These are phyloP conservation scores for Xiphorhynchus elegans DNA, from an alignment of 2,113 vertebrate genomes.

Conservation along the genomic window DNA sequence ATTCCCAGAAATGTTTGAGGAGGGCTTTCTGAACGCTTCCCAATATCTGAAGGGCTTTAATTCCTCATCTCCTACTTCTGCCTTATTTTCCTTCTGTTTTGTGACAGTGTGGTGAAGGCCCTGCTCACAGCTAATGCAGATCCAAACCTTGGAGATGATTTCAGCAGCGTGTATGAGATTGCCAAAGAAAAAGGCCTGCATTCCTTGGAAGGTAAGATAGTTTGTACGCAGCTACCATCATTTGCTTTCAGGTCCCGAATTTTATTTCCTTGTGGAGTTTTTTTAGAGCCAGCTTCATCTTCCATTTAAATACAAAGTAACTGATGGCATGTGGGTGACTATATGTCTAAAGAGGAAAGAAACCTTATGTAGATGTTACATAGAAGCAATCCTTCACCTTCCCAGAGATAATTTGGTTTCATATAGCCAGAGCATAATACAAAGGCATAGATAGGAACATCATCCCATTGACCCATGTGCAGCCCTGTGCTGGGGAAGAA, in stretches of 20 bases:
- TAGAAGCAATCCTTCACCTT: conserved; percentile 1
- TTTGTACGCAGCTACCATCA: neutral
- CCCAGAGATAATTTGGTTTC: neutral
- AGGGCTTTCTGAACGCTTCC: neutral
- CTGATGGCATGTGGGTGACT: neutral
- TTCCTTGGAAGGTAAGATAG: conserved; percentile 88
- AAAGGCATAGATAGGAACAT: accelerated
- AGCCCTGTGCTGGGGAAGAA: neutral
- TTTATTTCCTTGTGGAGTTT: neutral
- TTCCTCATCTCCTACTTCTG: neutral
- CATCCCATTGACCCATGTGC: neutral
- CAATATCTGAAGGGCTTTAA: neutral
- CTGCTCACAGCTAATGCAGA: conserved; percentile 88
- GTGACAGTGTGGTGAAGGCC: conserved; percentile 82
- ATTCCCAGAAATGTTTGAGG: neutral
- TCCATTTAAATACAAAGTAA: neutral
- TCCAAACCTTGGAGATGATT: conserved; percentile 90
- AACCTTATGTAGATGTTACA: neutral
- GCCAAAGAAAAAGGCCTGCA: conserved; percentile 91
- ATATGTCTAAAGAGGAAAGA: conserved; percentile 13
- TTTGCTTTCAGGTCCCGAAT: neutral
- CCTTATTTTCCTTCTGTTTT: neutral
- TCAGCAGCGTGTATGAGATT: conserved; percentile 91
- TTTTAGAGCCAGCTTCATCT: neutral
- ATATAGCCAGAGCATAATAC: neutral